Conservation (phyloP, 2,113 vertebrate genomes). For the Calyptomena viridis region DNA sequence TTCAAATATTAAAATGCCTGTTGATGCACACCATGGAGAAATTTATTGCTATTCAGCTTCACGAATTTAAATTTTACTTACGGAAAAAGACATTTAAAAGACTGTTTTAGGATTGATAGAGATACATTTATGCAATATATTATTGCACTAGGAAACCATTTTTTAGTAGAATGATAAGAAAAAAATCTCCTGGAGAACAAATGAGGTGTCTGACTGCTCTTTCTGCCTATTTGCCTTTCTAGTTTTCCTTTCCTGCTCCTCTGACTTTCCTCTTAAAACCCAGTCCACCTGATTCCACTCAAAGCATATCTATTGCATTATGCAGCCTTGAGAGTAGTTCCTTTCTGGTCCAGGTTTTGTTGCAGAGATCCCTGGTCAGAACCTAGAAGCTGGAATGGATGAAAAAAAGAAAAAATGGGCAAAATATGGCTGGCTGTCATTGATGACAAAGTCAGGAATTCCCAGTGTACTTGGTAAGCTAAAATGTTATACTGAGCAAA, state of each 20-base stretch:
- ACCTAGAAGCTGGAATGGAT: neutral
- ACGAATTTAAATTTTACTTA: slow-evolving; percentile 5
- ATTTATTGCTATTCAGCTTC: neutral
- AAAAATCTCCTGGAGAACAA: neutral
- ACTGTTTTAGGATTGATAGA: neutral
- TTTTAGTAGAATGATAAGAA: neutral
- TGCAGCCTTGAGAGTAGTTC: neutral
- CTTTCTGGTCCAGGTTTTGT: neutral
- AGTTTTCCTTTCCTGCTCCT: neutral
- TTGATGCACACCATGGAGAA: neutral
- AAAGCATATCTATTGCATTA: neutral
- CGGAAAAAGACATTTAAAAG: neutral
- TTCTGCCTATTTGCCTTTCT: neutral
- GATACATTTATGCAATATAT: neutral
- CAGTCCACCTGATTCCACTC: neutral
- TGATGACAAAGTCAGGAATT: neutral
- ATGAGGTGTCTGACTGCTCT: neutral
- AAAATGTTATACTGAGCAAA: neutral
- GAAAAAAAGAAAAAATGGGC: neutral
- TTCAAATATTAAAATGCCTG: neutral
- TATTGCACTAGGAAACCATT: neutral
- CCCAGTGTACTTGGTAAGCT: neutral
- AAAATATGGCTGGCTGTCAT: neutral
- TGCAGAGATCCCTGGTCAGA: neutral
- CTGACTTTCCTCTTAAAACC: neutral